A percentile compares a stretch with the other conserved stretches of the same genome.
Conservation (phyloP, 2,888 invertebrate genomes). For the Zhengitettix transpicula region DNA sequence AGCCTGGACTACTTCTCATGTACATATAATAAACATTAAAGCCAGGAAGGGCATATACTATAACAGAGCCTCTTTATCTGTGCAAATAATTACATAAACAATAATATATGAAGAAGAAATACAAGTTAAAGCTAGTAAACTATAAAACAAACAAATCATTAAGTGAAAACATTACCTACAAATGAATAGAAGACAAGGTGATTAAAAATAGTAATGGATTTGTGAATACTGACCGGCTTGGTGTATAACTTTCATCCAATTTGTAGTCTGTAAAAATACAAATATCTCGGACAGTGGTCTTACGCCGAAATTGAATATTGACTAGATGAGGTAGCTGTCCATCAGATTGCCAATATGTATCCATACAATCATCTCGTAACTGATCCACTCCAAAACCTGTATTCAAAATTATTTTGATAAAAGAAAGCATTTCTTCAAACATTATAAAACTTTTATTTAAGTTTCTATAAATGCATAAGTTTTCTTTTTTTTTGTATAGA, state of each 20-base stretch:
- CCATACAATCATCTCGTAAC: constrained; percentile 83
- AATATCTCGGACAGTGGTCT: constrained; percentile 88
- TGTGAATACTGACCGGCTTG: constrained; percentile 43
- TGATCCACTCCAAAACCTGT: constrained; percentile 95
- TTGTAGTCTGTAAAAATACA: constrained; percentile 97
- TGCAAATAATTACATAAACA: no score
- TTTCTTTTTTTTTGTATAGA: no score
- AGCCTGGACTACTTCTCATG: no score
- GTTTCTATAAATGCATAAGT: neutral
- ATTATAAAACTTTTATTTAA: neutral
- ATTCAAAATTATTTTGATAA: constrained; percentile 11
- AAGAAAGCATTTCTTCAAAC: neutral
- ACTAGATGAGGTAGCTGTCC: constrained; percentile 95
- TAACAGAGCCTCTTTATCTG: no score
- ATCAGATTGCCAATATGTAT: constrained; percentile 99
- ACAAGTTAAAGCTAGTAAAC: no score
- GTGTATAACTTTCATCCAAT: constrained; percentile 96
- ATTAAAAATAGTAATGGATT: no score
- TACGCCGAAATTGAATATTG: constrained; percentile 88
- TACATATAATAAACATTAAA: no score
- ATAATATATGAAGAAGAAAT: no score
- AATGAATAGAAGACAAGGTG: no score
- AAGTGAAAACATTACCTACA: no score
- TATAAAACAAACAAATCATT: no score
- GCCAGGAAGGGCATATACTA: no score